Base-by-base conservation (phyloP, 2,113 vertebrate genomes). In the Nanorana parkeri region DNA sequence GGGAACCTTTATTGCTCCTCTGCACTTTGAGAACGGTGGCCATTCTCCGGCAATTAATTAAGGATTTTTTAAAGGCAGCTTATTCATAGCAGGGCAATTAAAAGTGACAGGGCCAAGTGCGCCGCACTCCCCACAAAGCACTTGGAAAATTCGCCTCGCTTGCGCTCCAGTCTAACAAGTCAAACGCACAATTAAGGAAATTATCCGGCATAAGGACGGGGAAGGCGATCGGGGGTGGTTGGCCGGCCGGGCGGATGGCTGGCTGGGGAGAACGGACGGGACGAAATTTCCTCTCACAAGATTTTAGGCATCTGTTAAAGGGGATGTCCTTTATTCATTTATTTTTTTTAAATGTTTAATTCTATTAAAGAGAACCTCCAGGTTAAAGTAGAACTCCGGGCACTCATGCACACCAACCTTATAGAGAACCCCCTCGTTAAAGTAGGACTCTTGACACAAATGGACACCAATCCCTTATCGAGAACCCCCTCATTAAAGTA, bases 11-110 rank as follows among this genome's bases (percentile, higher is more conserved):
- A 83, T 76, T 76, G 80, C 80, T 83, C 73, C 73, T 83, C 80
- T 83, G 80, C 80, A 83, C 80, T 83, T 83, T 83, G 69, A 67
- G 75, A 83, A 83, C 80, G 75, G 56, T 75, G 80, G 80, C 80
- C 68, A 83, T 83, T 83, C 80, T 83, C 80, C 47, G 80, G 76
- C 80, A 83, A 83, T 83, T 83, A 83, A 83, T 83, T 83, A 83
- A 83, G 80, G 51, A 76, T 83, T 76, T 36, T 47, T 83, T 83
- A 83, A 83, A 83, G 80, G 75, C 80, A 68, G 80, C 80, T 75
- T 83, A 83, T 83, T 83, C 80, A 83, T 83, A 83, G 80, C 47
- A 83, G 80, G 73, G 69, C 80, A 83, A 83, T 83, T 83, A 83
- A 83, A 83, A 83, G 61, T 83, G 80, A 83, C 80, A 83, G 72